Percentiles rank a stretch among this genome's conserved stretches.
Evolutionary conservation across 2,888 invertebrate species (phyloP).

Genomic region (Rhimphoctona megacephalus): DNA sequence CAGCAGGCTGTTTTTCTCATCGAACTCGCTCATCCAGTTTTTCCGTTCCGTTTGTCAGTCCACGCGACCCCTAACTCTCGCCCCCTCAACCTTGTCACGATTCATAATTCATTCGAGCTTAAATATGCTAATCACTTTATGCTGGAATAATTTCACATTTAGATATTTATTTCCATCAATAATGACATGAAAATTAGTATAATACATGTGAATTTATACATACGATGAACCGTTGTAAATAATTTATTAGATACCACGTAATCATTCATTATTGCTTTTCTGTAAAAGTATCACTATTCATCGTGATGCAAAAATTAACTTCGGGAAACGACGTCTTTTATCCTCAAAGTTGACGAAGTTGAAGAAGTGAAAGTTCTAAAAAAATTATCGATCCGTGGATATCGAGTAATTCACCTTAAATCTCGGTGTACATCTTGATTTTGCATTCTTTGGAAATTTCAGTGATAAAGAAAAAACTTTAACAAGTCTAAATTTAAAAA

Average conservation of each 20-base stretch:
- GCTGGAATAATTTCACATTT: conserved; percentile 18
- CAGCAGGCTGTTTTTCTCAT: conserved; percentile 63
- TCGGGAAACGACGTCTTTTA: not conserved
- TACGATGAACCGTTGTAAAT: not conserved
- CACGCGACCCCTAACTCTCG: conserved; percentile 38
- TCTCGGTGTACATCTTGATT: not conserved
- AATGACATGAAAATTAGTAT: conserved; percentile 36
- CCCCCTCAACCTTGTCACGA: conserved; percentile 25
- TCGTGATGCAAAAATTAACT: not conserved
- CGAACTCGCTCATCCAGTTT: conserved; percentile 62
- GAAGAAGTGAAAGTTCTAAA: not conserved
- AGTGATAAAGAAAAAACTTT: not conserved
- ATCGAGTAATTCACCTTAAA: no score
- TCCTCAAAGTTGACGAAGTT: not conserved
- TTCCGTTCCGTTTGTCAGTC: conserved; percentile 56
- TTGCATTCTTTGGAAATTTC: not conserved
- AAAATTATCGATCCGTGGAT: not conserved
- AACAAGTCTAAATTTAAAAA: not conserved
- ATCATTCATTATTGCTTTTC: not conserved
- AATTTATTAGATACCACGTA: not conserved
- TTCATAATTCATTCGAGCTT: conserved; percentile 18
- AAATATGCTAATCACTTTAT: conserved; percentile 44
- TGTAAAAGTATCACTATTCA: not conserved
- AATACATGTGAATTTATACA: conserved; percentile 10
- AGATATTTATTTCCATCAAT: conserved; percentile 33